These are phyloP conservation scores for Tribolium castaneum DNA, from an alignment of 1,140 invertebrate species.

Conservation along the genomic window DNA sequence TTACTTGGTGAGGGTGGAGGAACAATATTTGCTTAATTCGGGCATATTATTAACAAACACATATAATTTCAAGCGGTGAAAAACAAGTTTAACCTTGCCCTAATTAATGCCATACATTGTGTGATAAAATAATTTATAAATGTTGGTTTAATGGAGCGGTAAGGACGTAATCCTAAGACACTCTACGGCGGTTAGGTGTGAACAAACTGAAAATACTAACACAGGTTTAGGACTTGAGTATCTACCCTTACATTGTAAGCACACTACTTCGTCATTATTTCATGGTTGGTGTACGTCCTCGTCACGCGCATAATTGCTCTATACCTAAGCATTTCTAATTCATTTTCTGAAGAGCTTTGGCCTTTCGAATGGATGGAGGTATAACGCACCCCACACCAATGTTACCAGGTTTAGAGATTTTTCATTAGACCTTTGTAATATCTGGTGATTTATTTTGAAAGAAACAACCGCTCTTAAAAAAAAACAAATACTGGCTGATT, in stretches of 20 bases:
- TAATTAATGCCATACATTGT: not conserved
- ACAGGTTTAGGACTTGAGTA: not conserved
- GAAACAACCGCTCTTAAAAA: too few species aligned
- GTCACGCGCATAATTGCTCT: conserved; percentile 47
- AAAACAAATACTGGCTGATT: too few species aligned
- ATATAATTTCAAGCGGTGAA: not conserved
- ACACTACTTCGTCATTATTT: conserved; percentile 50
- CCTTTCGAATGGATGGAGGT: not conserved
- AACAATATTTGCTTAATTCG: not conserved
- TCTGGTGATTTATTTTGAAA: too few species aligned
- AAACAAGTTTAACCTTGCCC: conserved; percentile 9
- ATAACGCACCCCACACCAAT: not conserved
- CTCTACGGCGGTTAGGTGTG: too few species aligned
- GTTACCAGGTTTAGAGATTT: too few species aligned
- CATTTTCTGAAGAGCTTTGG: conserved; percentile 6
- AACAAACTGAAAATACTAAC: too few species aligned
- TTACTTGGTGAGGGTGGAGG: not conserved
- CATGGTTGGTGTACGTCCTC: conserved; percentile 45
- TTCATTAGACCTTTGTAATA: too few species aligned
- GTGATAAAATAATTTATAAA: not conserved
- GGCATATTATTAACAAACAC: not conserved
- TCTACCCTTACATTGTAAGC: conserved; percentile 42
- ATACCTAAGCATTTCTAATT: conserved; percentile 42
- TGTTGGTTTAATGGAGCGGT: not conserved
- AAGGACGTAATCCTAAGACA: too few species aligned